phyloP scores from a whole-genome alignment of 2,888 invertebrate species.

The Platycheirus rosarum region DNA sequence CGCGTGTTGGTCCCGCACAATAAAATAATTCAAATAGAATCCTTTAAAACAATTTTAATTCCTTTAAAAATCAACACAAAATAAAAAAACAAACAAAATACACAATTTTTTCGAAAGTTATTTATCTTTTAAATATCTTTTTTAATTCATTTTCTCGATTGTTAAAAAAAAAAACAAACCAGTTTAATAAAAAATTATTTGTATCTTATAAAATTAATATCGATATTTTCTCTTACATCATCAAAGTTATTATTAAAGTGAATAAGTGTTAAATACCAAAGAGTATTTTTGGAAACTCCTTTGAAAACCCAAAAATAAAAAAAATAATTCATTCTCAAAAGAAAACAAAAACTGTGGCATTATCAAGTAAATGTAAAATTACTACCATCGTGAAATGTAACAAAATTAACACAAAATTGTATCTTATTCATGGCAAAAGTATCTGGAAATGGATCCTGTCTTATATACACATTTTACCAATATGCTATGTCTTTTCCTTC shows the following conservation, averaged over 20 bases:
- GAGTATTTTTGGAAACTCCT: background rate
- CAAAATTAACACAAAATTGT: slow-evolving; percentile 3
- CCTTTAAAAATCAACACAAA: slow-evolving; percentile 3
- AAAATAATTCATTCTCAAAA: too few relatives aligned
- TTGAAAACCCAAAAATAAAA: background rate
- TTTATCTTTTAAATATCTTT: background rate
- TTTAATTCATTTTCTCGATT: background rate
- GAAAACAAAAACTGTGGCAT: background rate
- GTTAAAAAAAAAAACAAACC: slow-evolving; percentile 3
- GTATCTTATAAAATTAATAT: slow-evolving; percentile 29
- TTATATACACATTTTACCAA: slow-evolving; percentile 62
- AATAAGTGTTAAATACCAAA: slow-evolving; percentile 30
- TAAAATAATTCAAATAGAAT: slow-evolving; percentile 22
- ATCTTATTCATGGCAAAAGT: slow-evolving; percentile 52
- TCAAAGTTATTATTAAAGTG: slow-evolving; percentile 19
- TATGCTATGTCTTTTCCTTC: slow-evolving; percentile 52
- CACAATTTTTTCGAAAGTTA: background rate
- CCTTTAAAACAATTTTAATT: background rate
- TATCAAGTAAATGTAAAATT: slow-evolving; percentile 1
- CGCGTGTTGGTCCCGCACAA: slow-evolving; percentile 71
- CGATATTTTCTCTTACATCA: slow-evolving; percentile 67
- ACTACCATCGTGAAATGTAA: slow-evolving; percentile 43
- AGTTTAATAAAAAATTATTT: slow-evolving; percentile 5
- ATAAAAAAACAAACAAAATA: background rate
- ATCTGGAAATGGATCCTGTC: slow-evolving; percentile 51